phyloP scores from a whole-genome alignment of 1,140 invertebrate genomes.

The Cheumatopsyche charites region DNA sequence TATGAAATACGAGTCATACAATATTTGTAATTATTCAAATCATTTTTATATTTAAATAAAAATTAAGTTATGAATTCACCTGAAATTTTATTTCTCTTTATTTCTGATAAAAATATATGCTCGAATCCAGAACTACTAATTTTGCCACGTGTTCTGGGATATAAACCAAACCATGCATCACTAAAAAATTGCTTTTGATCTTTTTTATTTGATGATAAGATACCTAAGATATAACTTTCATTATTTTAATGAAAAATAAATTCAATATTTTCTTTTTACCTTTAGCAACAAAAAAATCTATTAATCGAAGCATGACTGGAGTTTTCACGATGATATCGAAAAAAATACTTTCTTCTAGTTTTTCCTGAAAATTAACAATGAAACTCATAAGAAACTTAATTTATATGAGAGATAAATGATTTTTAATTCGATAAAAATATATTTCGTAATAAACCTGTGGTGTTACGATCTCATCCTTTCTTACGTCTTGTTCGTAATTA shows the following conservation, averaged over 20 bases:
- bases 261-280: conserved; percentile 52
- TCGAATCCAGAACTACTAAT: conserved; percentile 85
- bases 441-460: conserved; percentile 62
- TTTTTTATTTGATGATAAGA: conserved; percentile 66
- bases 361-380: conserved; percentile 65
- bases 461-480: conserved; percentile 78
- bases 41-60: no score
- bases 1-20: no score
- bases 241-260: no score
- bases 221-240: conserved; percentile 6
- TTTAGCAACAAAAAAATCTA: conserved; percentile 74
- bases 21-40: no score
- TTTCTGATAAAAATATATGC: conserved; percentile 85
- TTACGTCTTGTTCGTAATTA: conserved; percentile 77
- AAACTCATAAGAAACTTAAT: no score
- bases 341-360: conserved; percentile 76
- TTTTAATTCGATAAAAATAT: background rate
- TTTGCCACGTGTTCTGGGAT: conserved; percentile 76
- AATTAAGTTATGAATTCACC: no score
- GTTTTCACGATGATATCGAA: conserved; percentile 77
- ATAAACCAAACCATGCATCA: conserved; percentile 81
- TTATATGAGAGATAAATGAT: background rate
- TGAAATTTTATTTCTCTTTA: conserved; percentile 75
- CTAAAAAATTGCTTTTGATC: conserved; percentile 76
- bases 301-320: conserved; percentile 74